A percentile compares a stretch with the other conserved stretches of the same genome.
phyloP scores from a whole-genome alignment of 1,140 invertebrate genomes.

The Papilio glaucus region DNA sequence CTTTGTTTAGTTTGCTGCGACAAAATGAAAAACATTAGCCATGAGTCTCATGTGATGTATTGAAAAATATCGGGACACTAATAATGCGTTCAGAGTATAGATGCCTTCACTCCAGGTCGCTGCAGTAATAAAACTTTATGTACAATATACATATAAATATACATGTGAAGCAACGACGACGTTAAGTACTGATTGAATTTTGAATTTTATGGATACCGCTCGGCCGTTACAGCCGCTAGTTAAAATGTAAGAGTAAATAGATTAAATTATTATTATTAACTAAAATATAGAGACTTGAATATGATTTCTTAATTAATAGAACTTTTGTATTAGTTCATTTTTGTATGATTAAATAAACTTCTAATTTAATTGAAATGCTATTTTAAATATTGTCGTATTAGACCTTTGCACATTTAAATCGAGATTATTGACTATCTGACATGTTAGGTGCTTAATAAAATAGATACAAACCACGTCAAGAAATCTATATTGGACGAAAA shows the following conservation, averaged over 20 bases:
- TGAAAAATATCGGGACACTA: neutral
- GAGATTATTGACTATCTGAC: no score
- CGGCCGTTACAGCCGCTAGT: slow-evolving; percentile 27
- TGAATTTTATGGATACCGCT: slow-evolving; percentile 48
- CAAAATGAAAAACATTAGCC: no score
- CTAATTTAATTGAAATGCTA: no score
- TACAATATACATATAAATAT: slow-evolving; percentile 14
- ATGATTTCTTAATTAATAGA: neutral
- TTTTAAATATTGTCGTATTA: no score
- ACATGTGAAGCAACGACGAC: slow-evolving; percentile 43
- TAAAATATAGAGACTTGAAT: neutral
- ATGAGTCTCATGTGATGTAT: neutral
- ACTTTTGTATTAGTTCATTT: no score
- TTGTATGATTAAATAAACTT: no score
- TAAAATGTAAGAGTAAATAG: slow-evolving; percentile 42
- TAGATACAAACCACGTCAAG: neutral
- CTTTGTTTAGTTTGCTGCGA: no score
- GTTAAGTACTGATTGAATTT: slow-evolving; percentile 55
- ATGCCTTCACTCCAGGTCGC: neutral
- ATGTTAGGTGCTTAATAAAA: no score
- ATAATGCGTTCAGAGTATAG: neutral
- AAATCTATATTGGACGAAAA: neutral
- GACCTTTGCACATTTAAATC: no score
- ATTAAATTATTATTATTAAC: slow-evolving; percentile 50
- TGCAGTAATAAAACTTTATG: slow-evolving; percentile 15